Conservation (phyloP, 1,140 invertebrate genomes). For the Ylistrum balloti region DNA sequence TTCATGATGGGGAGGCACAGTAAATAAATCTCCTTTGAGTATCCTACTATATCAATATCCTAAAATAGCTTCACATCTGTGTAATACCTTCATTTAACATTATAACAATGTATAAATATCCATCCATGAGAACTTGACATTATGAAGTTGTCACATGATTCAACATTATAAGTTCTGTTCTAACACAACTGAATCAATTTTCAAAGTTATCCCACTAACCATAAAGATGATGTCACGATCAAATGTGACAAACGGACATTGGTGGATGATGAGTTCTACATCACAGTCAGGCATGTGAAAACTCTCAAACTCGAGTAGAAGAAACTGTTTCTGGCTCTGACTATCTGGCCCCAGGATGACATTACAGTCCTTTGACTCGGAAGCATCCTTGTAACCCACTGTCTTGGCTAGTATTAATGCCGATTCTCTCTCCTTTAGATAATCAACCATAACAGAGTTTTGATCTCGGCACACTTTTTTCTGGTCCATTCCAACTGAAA, state of each 20-base stretch:
- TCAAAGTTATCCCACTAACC: neutral
- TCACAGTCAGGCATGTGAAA: constrained; percentile 48
- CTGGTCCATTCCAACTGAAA: constrained; percentile 44
- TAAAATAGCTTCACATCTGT: too few species aligned
- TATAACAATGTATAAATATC: too few species aligned
- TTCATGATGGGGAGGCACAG: too few species aligned
- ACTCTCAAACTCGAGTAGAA: constrained; percentile 46
- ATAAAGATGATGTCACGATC: constrained; percentile 26
- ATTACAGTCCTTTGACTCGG: neutral
- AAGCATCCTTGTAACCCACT: neutral
- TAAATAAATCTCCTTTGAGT: too few species aligned
- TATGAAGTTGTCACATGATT: too few species aligned
- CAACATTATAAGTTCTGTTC: too few species aligned
- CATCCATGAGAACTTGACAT: too few species aligned
- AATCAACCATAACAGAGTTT: neutral
- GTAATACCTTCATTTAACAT: too few species aligned
- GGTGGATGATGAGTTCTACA: constrained; percentile 41
- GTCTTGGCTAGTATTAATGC: neutral
- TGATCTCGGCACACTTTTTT: constrained; percentile 43
- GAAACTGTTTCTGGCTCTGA: constrained; percentile 22
- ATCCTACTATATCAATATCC: too few species aligned
- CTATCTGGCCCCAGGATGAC: neutral
- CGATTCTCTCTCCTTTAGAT: neutral
- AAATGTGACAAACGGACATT: constrained; percentile 31
- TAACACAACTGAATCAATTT: too few species aligned